These are phyloP conservation scores for Chlorodrepanis virens DNA, from an alignment of 2,113 vertebrate genomes.

Conservation along the genomic window DNA sequence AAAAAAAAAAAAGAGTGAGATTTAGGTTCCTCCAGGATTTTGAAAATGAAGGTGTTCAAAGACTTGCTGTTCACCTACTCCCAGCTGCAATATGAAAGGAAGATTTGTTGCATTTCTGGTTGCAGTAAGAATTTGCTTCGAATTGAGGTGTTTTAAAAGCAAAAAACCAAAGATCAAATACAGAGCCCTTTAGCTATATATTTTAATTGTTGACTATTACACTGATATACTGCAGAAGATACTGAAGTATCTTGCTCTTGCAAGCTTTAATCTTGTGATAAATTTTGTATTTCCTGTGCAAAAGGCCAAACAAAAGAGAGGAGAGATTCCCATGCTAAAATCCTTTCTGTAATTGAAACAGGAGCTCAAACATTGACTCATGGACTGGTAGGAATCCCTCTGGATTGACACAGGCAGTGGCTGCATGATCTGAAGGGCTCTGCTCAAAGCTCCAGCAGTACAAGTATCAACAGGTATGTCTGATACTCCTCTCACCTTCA, in stretches of 20 bases:
- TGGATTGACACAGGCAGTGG: neutral
- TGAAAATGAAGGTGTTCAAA: neutral
- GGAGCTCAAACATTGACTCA: neutral
- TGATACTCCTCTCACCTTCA: neutral
- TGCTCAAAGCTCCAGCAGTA: neutral
- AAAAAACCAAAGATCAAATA: neutral
- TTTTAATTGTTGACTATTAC: neutral
- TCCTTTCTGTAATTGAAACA: neutral
- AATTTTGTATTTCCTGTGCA: neutral
- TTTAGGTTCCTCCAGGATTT: neutral
- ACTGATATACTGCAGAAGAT: neutral
- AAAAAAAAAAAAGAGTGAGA: neutral
- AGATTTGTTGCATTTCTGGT: neutral
- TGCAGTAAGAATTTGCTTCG: neutral
- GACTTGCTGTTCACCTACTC: neutral
- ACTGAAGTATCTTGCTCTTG: neutral
- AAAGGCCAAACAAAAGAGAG: neutral
- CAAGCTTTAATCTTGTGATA: neutral
- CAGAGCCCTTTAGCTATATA: neutral
- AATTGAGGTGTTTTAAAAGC: neutral
- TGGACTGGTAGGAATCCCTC: neutral
- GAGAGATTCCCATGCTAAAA: neutral
- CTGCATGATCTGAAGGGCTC: neutral
- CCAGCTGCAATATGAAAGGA: neutral
- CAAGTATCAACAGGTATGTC: neutral